phyloP scores from a whole-genome alignment of 2,113 vertebrate genomes.

The Isichthys henryi region DNA sequence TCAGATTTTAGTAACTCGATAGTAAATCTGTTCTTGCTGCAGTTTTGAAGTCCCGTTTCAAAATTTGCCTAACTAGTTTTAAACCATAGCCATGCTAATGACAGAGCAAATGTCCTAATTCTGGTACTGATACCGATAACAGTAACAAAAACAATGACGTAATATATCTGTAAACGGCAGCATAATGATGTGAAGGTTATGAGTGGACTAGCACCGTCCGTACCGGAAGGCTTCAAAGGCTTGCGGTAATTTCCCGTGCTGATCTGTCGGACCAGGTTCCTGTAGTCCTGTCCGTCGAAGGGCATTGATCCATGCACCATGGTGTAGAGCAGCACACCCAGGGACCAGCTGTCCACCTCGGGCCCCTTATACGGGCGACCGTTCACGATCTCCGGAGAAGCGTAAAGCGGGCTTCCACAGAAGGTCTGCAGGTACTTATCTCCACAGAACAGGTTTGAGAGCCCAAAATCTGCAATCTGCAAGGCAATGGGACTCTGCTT shows the following conservation, averaged over 20 bases:
- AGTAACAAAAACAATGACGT: neutral
- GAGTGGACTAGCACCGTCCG: constrained; percentile 5
- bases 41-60: neutral
- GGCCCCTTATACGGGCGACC: constrained; percentile 81
- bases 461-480: constrained; percentile 92
- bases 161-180: neutral
- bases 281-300: constrained; percentile 84
- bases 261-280: constrained; percentile 82
- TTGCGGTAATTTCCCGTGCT: constrained; percentile 80
- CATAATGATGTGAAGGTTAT: neutral
- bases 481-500: neutral
- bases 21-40: neutral
- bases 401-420: constrained; percentile 91
- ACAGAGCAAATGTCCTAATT: neutral
- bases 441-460: constrained; percentile 83
- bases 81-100: neutral
- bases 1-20: neutral
- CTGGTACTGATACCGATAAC: neutral
- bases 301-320: constrained; percentile 92
- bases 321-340: constrained; percentile 88
- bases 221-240: constrained; percentile 80
- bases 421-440: constrained; percentile 87
- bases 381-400: constrained; percentile 90
- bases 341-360: constrained; percentile 96
- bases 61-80: neutral